phyloP scores from a whole-genome alignment of 2,888 invertebrate genomes.

The Elmis aenea region DNA sequence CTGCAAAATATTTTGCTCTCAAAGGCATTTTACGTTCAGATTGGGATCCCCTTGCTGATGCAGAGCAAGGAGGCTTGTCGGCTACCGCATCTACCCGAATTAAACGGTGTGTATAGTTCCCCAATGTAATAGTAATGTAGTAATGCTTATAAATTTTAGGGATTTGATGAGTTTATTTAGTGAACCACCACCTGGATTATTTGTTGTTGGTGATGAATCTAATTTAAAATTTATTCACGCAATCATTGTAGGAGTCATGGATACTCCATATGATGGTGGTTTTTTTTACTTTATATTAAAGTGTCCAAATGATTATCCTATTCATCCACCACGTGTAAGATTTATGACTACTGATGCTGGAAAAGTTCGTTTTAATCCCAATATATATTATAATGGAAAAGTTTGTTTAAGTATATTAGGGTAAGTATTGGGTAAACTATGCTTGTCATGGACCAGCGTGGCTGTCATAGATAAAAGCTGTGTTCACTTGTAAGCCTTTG shows the following conservation, averaged over 20 bases:
- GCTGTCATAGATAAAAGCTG: too few species aligned
- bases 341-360: slow-evolving; percentile 57
- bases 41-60: slow-evolving; percentile 24
- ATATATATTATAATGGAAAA: slow-evolving; percentile 58
- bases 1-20: not conserved
- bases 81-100: slow-evolving; percentile 22
- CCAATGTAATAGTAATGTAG: not conserved
- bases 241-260: slow-evolving; percentile 54
- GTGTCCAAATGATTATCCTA: slow-evolving; percentile 54
- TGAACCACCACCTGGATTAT: slow-evolving; percentile 54
- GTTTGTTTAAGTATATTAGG: slow-evolving; percentile 54
- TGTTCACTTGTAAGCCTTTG: too few species aligned
- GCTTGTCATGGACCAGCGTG: too few species aligned
- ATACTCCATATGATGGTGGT: slow-evolving; percentile 57
- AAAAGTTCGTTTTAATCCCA: slow-evolving; percentile 58
- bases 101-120: slow-evolving; percentile 13
- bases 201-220: slow-evolving; percentile 51
- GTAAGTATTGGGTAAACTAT: too few species aligned
- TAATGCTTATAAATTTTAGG: slow-evolving; percentile 37
- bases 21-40: slow-evolving; percentile 6
- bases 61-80: slow-evolving; percentile 13
- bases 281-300: slow-evolving; percentile 51
- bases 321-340: slow-evolving; percentile 54
- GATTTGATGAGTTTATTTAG: slow-evolving; percentile 53
- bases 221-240: slow-evolving; percentile 53